Percentiles rank a stretch among this genome's conserved stretches.
These are phyloP conservation scores for Scaeva pyrastri DNA, from an alignment of 2,888 invertebrate genomes.

Conservation along the genomic window DNA sequence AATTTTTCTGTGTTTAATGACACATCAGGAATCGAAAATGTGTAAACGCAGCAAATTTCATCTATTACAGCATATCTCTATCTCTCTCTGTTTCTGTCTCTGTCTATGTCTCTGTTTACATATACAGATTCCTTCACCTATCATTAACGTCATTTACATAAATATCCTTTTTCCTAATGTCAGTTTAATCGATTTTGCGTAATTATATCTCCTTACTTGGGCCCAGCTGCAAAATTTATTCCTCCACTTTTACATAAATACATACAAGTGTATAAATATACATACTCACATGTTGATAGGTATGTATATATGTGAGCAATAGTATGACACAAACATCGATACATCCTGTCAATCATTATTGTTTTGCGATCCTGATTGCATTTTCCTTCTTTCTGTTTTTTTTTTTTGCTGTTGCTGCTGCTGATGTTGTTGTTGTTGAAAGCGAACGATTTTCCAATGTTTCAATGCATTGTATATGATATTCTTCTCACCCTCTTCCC, in stretches of 20 bases:
- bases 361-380: constrained; percentile 74
- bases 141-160: constrained; percentile 30
- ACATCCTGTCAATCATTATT: constrained; percentile 76
- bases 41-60: neutral
- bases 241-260: neutral
- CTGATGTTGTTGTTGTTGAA: neutral
- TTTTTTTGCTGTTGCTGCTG: too few relatives aligned
- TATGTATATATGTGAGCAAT: constrained; percentile 5
- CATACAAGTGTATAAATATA: neutral
- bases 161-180: constrained; percentile 76
- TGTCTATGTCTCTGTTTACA: too few relatives aligned
- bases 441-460: constrained; percentile 57
- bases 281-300: neutral
- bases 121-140: neutral
- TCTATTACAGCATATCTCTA: neutral
- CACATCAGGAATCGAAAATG: too few relatives aligned
- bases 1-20: neutral
- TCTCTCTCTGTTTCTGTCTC: too few relatives aligned
- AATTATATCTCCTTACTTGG: constrained; percentile 79
- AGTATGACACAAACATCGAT: constrained; percentile 67
- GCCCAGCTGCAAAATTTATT: constrained; percentile 57
- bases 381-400: constrained; percentile 36
- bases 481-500: neutral
- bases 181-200: constrained; percentile 82
- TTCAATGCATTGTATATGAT: neutral